Percentiles rank a stretch among this genome's conserved stretches.
phyloP scores from a whole-genome alignment of 2,113 vertebrate species.

The Ictalurus furcatus region DNA sequence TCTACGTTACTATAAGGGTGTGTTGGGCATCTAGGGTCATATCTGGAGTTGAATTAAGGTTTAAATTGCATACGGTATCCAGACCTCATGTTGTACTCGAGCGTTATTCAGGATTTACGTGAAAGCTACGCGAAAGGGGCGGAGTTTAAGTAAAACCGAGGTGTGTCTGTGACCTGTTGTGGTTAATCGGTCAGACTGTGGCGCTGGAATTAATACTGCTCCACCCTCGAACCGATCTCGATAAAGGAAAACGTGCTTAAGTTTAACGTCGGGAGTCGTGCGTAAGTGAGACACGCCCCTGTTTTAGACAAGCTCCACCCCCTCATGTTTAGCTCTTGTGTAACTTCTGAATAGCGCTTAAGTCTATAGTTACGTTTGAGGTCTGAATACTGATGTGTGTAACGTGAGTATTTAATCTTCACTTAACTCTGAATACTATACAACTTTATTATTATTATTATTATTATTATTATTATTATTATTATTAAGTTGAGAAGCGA shows the following conservation, averaged over 20 bases:
- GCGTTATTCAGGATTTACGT: not conserved
- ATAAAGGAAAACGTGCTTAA: not conserved
- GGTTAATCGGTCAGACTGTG: not conserved
- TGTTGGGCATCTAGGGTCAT: not conserved
- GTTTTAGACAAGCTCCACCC: not conserved
- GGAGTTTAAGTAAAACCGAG: not conserved
- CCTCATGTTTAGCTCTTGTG: not conserved
- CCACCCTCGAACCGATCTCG: not conserved
- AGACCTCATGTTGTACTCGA: not conserved
- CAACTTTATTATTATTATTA: not conserved
- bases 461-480: not conserved
- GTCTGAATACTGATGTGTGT: not conserved
- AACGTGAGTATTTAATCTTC: not conserved
- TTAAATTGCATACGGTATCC: not conserved
- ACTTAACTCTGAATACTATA: not conserved
- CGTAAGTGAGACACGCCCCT: not conserved
- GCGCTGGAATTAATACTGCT: not conserved
- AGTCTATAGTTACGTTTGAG: not conserved
- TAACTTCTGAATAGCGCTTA: not conserved
- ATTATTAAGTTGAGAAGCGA: not conserved
- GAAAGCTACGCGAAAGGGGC: not conserved
- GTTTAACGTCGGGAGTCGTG: not conserved
- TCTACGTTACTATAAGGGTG: not conserved
- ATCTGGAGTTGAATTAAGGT: no score
- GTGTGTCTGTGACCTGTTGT: not conserved